Percentiles rank a stretch among this genome's conserved stretches.
phyloP scores from a whole-genome alignment of 2,113 vertebrate species.

The Ciconia boyciana region DNA sequence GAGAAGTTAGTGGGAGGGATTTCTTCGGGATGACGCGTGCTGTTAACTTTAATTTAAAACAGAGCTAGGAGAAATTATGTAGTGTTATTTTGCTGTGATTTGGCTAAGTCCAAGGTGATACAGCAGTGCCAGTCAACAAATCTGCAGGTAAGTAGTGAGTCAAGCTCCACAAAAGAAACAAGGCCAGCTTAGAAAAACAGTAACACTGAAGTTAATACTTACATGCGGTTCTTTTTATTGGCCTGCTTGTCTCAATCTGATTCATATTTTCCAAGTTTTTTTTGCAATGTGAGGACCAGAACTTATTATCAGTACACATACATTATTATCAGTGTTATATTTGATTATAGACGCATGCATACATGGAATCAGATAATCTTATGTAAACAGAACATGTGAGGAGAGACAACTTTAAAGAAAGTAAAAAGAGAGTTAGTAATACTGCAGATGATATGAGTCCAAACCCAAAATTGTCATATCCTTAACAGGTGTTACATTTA shows the following conservation, averaged over 20 bases:
- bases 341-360: neutral
- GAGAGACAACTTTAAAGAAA: neutral
- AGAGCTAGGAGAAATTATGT: rapidly evolving
- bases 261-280: neutral
- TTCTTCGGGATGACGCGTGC: neutral
- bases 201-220: neutral
- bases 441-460: neutral
- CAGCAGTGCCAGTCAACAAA: neutral
- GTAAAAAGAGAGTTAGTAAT: neutral
- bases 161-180: neutral
- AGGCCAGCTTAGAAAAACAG: neutral
- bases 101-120: neutral
- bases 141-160: too few relatives aligned
- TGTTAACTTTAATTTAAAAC: neutral
- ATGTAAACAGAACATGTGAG: neutral
- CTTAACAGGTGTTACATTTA: slow-evolving; percentile 15
- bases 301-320: neutral
- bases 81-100: neutral
- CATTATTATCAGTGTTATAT: neutral
- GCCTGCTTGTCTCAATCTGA: neutral
- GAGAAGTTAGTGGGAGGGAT: neutral
- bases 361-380: neutral
- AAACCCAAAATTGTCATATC: neutral
- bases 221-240: neutral
- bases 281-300: neutral